Evolutionary conservation across 2,888 invertebrate species (phyloP).

Genomic region (Gisinianus flammeolus): DNA sequence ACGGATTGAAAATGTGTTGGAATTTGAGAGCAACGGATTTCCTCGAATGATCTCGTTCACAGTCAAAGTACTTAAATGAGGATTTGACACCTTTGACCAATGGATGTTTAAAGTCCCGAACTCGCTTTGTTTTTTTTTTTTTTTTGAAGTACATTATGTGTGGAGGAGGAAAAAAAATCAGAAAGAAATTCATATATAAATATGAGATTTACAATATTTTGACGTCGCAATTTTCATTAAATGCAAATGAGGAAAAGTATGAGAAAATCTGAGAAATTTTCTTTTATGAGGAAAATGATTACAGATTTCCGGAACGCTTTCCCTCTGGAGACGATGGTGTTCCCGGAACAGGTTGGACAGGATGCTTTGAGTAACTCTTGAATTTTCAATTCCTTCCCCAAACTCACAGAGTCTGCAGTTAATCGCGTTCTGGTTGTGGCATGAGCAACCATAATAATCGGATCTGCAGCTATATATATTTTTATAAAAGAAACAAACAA

Average conservation of each 20-base stretch:
- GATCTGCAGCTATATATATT: constrained; percentile 42
- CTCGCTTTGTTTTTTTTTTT: background rate
- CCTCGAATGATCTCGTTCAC: constrained; percentile 54
- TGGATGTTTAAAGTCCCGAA: background rate
- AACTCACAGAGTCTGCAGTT: constrained; percentile 42
- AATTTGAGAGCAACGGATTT: constrained; percentile 43
- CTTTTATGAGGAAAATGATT: constrained; percentile 1
- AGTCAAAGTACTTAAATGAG: constrained; percentile 50
- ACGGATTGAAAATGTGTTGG: constrained; percentile 38
- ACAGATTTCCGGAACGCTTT: constrained; percentile 50
- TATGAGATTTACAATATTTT: no score
- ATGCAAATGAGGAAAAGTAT: background rate
- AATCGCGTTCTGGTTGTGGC: constrained; percentile 49
- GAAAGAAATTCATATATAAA: background rate
- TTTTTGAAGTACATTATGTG: no score
- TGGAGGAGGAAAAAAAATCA: background rate
- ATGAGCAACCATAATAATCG: constrained; percentile 45
- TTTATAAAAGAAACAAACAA: constrained; percentile 2
- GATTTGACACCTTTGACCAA: constrained; percentile 42
- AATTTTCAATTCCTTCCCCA: constrained; percentile 43
- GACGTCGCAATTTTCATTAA: no score
- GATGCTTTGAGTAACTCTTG: constrained; percentile 43
- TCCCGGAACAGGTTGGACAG: constrained; percentile 60
- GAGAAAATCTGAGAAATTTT: no score
- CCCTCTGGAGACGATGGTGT: constrained; percentile 61